Evolutionary conservation across 2,797 vertebrate species (phyloP).

Genomic region (Alfaro cultratus): DNA sequence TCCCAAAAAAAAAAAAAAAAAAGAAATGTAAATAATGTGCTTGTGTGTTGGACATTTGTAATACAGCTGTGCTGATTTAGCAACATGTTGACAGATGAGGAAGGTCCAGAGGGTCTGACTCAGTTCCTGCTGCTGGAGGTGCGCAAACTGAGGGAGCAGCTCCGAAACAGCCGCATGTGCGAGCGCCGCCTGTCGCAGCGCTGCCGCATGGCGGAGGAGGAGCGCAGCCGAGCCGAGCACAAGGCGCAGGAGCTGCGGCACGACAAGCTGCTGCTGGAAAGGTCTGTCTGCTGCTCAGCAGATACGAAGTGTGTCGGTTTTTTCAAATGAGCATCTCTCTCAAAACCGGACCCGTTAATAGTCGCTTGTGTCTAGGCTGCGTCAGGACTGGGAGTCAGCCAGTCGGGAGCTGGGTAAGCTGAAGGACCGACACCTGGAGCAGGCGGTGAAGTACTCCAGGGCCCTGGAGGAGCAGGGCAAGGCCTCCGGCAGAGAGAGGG

Average conservation of each 20-base stretch:
- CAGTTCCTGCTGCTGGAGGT: constrained; percentile 95
- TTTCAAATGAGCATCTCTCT: background rate
- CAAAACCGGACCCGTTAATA: background rate
- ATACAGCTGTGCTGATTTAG: background rate
- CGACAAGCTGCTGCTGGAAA: constrained; percentile 85
- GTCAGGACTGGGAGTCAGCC: constrained; percentile 84
- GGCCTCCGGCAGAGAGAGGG: constrained; percentile 83
- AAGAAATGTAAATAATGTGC: no score
- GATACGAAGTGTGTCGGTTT: background rate
- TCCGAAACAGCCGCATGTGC: constrained; percentile 84
- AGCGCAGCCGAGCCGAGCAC: constrained; percentile 83
- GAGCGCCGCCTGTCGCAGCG: constrained; percentile 90
- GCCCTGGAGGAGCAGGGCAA: constrained; percentile 89
- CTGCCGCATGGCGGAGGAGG: constrained; percentile 87
- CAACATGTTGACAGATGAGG: constrained; percentile 84
- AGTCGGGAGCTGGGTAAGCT: constrained; percentile 88
- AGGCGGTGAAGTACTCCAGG: constrained; percentile 91
- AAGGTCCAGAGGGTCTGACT: constrained; percentile 92
- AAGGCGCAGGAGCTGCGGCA: constrained; percentile 85
- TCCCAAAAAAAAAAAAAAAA: no score
- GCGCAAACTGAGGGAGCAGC: constrained; percentile 87
- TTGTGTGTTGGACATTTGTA: no score
- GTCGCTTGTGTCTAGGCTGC: constrained; percentile 71
- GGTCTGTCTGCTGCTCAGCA: constrained; percentile 53
- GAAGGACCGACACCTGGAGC: constrained; percentile 91